These are phyloP conservation scores for Ataeniobius toweri DNA, from an alignment of 2,797 vertebrate genomes.

Conservation along the genomic window DNA sequence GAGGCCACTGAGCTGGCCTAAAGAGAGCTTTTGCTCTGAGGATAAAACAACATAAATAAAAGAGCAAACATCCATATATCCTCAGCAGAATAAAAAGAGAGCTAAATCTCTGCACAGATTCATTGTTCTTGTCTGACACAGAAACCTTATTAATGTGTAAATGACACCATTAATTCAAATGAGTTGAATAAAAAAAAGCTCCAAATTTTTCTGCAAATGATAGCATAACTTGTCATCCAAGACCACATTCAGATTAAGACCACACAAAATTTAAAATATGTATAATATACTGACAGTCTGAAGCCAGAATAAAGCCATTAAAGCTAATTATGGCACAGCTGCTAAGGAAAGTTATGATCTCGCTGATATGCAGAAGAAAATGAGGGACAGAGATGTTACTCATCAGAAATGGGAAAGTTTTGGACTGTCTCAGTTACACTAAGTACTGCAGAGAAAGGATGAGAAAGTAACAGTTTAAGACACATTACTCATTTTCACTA, in stretches of 20 bases:
- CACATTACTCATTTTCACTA: background rate
- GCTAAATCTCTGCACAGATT: conserved; percentile 53
- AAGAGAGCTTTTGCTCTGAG: conserved; percentile 51
- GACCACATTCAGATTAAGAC: conserved; percentile 38
- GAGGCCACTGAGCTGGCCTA: conserved; percentile 48
- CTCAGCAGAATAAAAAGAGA: conserved; percentile 43
- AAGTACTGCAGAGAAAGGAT: background rate
- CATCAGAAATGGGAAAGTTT: background rate
- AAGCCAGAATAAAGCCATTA: conserved; percentile 29
- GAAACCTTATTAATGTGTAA: conserved; percentile 74
- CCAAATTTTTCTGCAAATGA: conserved; percentile 59
- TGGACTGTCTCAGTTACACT: background rate
- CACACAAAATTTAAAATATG: conserved; percentile 45
- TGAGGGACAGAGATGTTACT: conserved; percentile 3
- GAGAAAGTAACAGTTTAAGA: background rate
- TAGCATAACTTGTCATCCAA: conserved; percentile 50
- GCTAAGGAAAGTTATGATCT: conserved; percentile 4
- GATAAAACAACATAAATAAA: conserved; percentile 30
- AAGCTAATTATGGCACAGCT: conserved; percentile 36
- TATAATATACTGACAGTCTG: conserved; percentile 34
- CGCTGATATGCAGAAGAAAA: conserved; percentile 5
- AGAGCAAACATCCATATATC: conserved; percentile 42
- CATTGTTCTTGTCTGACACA: conserved; percentile 63
- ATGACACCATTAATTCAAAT: conserved; percentile 77
- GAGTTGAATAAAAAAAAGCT: conserved; percentile 61